Base-by-base conservation (phyloP, 2,888 invertebrate genomes). In the Hemicrepidius hirtus region DNA sequence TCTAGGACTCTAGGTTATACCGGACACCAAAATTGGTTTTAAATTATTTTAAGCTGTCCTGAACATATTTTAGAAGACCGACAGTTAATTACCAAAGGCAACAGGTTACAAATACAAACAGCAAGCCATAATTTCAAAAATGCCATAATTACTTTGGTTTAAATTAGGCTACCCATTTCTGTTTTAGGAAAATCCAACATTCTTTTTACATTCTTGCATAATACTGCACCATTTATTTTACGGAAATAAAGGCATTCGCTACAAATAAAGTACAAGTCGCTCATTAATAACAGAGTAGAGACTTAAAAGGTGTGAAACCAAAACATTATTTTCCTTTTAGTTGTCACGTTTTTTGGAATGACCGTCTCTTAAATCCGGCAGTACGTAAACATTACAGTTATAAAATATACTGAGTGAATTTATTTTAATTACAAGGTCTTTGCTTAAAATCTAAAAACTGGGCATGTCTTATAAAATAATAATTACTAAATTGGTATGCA, bases 271-370 rank as follows among this genome's bases (percentile, higher is more conserved):
- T 67, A 70, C 69, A 75, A 75, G 71, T 62, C 57, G 63, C 70
- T 68, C 68, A 59, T 71, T 75, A 73, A 71, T 73, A 75, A 73
- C 66, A 68, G 65, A 68, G 64, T 53, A 65, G 24, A 49, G 35
- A 28, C 49, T 46, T 70, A 75, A 65, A 72, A 75, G 75, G 75
- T 75, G 75, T 73, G 73, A 75, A 73, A 66, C 37, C 21, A 16
- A 59, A 62, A 64, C 50, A 64, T 40, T 50, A 64, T 68, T 74
- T 71, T 74, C 71, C 74, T 74, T 64, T 62, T 60, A 64, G 64
- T 68, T 59, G 60, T 74, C 74, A 74, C 74, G 71, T 63, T 63
- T 63, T 63, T 74, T 67, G 49, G 59, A 28, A 40, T 32, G 67
- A 62, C 70, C 73, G 67, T 67, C 67, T 65, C 37, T 49, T 49